A percentile compares a stretch with the other conserved stretches of the same genome.
Evolutionary conservation across 2,797 vertebrate genomes (phyloP).

Genomic region (Crenuchus spilurus): DNA sequence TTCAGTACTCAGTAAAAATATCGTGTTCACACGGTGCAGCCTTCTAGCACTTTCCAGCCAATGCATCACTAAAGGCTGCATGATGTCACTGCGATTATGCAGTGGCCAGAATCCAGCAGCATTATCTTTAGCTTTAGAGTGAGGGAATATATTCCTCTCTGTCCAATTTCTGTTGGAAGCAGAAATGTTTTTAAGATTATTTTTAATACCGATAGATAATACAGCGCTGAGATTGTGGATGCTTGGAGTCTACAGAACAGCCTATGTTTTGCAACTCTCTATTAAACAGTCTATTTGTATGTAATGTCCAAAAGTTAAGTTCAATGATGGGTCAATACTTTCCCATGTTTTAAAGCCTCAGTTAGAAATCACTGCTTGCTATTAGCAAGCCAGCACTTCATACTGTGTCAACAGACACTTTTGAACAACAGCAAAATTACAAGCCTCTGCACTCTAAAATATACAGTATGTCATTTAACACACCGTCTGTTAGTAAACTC

Average conservation of each 20-base stretch:
- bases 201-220: conserved; percentile 35
- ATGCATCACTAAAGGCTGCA: conserved; percentile 45
- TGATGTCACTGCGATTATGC: conserved; percentile 42
- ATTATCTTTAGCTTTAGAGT: conserved; percentile 45
- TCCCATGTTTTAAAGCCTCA: conserved; percentile 36
- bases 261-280: conserved; percentile 20
- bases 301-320: conserved; percentile 18
- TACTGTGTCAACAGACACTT: not conserved
- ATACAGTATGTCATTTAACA: too few species aligned
- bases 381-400: not conserved
- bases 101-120: conserved; percentile 31
- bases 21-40: conserved; percentile 25
- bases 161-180: conserved; percentile 41
- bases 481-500: too few species aligned
- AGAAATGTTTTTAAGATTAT: conserved; percentile 42
- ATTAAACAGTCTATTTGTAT: conserved; percentile 7
- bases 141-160: conserved; percentile 25
- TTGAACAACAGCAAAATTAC: not conserved
- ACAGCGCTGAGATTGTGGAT: conserved; percentile 24
- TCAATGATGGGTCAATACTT: conserved; percentile 32
- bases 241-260: too few species aligned
- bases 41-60: conserved; percentile 22
- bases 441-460: too few species aligned
- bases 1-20: conserved; percentile 23
- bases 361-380: not conserved